Base-by-base conservation (phyloP, 2,888 invertebrate species). In the Caenorhabditis sp. region DNA sequence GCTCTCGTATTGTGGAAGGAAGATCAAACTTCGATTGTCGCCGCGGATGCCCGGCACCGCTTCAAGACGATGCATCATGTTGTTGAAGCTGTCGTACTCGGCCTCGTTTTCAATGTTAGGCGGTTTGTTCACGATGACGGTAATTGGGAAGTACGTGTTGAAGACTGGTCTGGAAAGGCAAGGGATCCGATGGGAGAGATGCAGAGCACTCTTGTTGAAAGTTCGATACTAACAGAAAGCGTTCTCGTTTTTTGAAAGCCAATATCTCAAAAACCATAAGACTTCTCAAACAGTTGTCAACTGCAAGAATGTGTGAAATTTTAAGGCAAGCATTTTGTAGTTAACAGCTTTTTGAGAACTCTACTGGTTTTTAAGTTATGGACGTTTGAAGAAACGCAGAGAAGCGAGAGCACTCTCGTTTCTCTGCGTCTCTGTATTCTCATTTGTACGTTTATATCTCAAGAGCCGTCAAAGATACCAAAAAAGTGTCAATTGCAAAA, bases 91-190 rank as follows among this genome's bases (percentile, higher is more conserved):
- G 35, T 68, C 14, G 58, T 84, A 70, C 76, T 91, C 87, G 1
- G 28, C 31, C 0, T 51, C n/a, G 69, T 91, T 80, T 26, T 58
- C 76, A 28, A 92, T 88, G 41, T 90, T 74, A 24, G 91, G 91
- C 1, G 91, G 91, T 22, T 80, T 79, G 51, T 90, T 89, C 22
- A 92, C 90, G 49, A 89, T 87, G 26, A 91, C 85, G 44, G 87
- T 88, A 47, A 91, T 83, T 0, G 91, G 91, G 82, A 90, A 92
- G 72, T 87, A 90, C 16, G 87, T 86, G 81, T 91, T 87, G 86
- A 92, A 91, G 19, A 91, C 89, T 16, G 90, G 88, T 56, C 91
- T 87, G 75, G 35, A 85, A 81, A 41, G 31, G 35, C 22, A 5
- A 8, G 31, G 31, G 4, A 6, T 31, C 5, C 31, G 4, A 31